Evolutionary conservation across 1,140 invertebrate genomes (phyloP).

Genomic region (Papilio polyxenes): DNA sequence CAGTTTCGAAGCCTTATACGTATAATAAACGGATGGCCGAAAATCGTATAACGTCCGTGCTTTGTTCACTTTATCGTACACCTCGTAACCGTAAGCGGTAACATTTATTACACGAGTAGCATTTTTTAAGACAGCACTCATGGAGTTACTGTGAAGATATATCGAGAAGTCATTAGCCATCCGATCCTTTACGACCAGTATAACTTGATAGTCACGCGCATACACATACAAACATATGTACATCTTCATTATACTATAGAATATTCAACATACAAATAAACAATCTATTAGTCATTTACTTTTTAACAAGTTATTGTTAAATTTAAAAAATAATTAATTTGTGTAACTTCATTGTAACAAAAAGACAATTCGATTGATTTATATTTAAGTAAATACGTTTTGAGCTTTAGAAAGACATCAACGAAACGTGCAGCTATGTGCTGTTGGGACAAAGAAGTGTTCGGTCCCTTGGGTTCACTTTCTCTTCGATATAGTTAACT

Average conservation of each 20-base stretch:
- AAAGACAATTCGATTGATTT: background rate
- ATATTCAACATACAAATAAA: background rate
- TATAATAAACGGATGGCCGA: conserved; percentile 73
- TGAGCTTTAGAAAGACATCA: conserved; percentile 50
- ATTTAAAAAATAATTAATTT: background rate
- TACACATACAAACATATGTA: background rate
- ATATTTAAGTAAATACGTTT: conserved; percentile 26
- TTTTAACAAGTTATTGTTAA: background rate
- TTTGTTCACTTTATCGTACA: conserved; percentile 71
- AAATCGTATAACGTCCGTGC: conserved; percentile 74
- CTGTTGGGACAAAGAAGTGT: conserved; percentile 5
- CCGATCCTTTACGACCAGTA: conserved; percentile 18
- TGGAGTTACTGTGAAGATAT: conserved; percentile 35
- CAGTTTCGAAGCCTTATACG: conserved; percentile 75
- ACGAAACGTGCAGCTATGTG: conserved; percentile 42
- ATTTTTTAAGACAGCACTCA: conserved; percentile 53
- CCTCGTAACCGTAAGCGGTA: conserved; percentile 62
- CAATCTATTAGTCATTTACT: background rate
- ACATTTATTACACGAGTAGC: conserved; percentile 53
- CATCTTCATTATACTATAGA: conserved; percentile 7
- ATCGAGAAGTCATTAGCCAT: conserved; percentile 41
- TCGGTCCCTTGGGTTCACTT: conserved; percentile 57
- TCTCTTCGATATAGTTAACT: conserved; percentile 51
- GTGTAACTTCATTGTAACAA: background rate
- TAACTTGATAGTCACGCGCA: conserved; percentile 14